phyloP scores from a whole-genome alignment of 2,113 vertebrate species.

The Phasianus colchicus region DNA sequence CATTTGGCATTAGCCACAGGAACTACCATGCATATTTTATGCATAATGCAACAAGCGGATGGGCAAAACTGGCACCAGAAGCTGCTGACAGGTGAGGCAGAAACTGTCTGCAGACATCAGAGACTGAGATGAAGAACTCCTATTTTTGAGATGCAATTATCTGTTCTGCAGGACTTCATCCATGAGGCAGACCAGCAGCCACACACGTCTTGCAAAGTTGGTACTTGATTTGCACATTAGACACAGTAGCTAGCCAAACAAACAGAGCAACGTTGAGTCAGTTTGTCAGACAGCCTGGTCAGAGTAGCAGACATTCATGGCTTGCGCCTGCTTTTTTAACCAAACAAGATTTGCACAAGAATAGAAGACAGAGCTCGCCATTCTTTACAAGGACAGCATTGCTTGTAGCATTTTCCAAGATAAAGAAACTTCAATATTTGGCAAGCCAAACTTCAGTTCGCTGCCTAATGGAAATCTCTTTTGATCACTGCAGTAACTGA shows the following conservation, averaged over 20 bases:
- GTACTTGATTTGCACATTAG: neutral
- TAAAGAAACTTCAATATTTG: neutral
- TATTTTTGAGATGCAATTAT: accelerated
- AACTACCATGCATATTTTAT: neutral
- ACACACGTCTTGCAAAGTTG: neutral
- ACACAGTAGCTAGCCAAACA: neutral
- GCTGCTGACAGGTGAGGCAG: neutral
- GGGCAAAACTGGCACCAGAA: neutral
- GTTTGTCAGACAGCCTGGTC: neutral
- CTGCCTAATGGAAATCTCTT: neutral
- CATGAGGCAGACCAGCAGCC: neutral
- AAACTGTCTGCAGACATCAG: neutral
- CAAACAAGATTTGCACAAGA: neutral
- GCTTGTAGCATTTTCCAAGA: neutral
- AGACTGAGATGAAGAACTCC: neutral
- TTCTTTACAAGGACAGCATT: neutral
- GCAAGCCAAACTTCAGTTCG: neutral
- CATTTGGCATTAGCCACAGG: neutral
- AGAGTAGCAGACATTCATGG: neutral
- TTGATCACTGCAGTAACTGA: neutral
- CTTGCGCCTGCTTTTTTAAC: neutral
- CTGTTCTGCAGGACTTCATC: neutral
- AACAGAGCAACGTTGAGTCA: neutral
- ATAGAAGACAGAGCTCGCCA: neutral
- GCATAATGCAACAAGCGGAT: neutral